Evolutionary conservation across 2,797 vertebrate species (phyloP), one percentile per base, ranked within the genome.

Genomic region (Crenichthys baileyi): DNA sequence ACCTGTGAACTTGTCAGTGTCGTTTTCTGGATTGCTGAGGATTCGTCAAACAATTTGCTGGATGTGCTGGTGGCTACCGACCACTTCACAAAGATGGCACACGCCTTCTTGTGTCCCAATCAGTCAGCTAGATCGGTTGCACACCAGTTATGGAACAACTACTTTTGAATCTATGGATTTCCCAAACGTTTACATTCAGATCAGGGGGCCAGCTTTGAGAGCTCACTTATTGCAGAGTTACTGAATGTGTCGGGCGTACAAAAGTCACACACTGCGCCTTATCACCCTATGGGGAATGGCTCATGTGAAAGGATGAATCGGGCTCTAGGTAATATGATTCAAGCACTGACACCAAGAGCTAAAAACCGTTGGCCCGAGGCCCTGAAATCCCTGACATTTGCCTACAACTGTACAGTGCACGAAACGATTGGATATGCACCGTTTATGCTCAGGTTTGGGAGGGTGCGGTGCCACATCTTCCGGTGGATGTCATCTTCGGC

Each of bases 391-490:
- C 51, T 53, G 16, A 53, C 51, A 15, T 72, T 72, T 51, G 70
- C 70, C 16, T 72, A 73, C 20, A 73, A 56, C 18, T 73, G 71
- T 4, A 73, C 71, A 1, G 51, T 73, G 1, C 71, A 73, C n/a
- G 71, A 73, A n/a, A 73, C 51, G 15, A 73, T 31, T 0, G 72
- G 72, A 4, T 73, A 36, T 44, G 51, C 53, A 4, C 72, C 72
- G 0, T 56, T 73, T 16, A 24, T 73, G 6, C 24, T 73, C 4
- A 73, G 56, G 72, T 73, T 73, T 15, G 72, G 53, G 4, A 11
- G 72, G 7, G 70, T 71, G 70, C 70, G 15, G 44, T 46, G 51
- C 53, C 56, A 5, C 44, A 58, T 24, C 48, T 44, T 9, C 56
- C 46, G 2, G 73, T 75, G 8, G n/a, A 58, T 48, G 11, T 75